A percentile compares a stretch with the other conserved stretches of the same genome.
Conservation (phyloP, 2,113 vertebrate genomes). For the Ctenomys sociabilis region DNA sequence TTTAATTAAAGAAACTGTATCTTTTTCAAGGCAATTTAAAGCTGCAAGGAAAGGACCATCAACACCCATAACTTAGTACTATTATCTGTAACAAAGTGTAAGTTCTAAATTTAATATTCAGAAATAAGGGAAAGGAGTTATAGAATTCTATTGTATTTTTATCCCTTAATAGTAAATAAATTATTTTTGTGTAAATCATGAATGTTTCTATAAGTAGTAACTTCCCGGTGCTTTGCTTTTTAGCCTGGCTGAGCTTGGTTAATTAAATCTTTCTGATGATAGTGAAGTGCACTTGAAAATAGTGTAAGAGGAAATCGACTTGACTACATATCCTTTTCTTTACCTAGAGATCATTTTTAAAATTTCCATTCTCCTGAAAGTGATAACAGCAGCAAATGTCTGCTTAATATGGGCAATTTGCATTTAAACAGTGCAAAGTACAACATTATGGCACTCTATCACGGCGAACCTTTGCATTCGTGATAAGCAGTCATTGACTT, state of each 20-base stretch:
- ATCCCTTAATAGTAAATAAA: conserved; percentile 67
- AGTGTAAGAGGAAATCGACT: conserved; percentile 71
- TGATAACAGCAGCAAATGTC: conserved; percentile 54
- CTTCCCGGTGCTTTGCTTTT: conserved; percentile 73
- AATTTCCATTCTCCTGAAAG: conserved; percentile 65
- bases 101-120: conserved; percentile 77
- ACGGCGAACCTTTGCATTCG: conserved; percentile 32
- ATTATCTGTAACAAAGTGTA: conserved; percentile 85
- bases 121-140: conserved; percentile 49
- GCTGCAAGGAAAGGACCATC: conserved; percentile 84
- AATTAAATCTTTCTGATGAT: conserved; percentile 80
- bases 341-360: conserved; percentile 75
- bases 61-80: conserved; percentile 85
- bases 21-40: conserved; percentile 90
- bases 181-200: conserved; percentile 72
- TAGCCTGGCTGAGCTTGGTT: conserved; percentile 79
- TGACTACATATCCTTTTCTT: conserved; percentile 64
- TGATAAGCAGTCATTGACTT: conserved; percentile 4
- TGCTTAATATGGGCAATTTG: conserved; percentile 58
- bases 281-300: conserved; percentile 71
- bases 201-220: conserved; percentile 72
- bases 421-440: conserved; percentile 68
- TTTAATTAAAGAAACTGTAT: conserved; percentile 97
- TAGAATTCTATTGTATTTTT: conserved; percentile 75
- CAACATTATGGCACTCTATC: conserved; percentile 46